Conservation (phyloP, 2,113 vertebrate genomes). For the Oxyura jamaicensis region DNA sequence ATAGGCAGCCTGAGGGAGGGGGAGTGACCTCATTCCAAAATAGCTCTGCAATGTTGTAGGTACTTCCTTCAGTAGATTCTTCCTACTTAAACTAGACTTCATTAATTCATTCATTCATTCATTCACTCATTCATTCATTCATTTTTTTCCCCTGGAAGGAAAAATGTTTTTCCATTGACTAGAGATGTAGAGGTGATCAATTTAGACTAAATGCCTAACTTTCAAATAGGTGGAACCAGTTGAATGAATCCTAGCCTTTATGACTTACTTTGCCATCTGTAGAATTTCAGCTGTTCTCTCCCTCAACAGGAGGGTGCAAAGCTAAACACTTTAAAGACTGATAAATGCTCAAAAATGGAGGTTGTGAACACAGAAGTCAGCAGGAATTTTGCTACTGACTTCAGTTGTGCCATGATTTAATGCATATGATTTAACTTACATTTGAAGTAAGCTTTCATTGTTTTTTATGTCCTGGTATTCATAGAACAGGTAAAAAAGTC, state of each 20-base stretch:
- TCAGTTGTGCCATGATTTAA: not conserved
- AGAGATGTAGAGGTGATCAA: not conserved
- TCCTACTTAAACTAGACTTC: not conserved
- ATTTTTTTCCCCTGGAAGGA: not conserved
- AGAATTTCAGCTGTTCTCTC: not conserved
- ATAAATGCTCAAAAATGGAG: not conserved
- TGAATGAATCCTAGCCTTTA: not conserved
- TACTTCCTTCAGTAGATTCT: not conserved
- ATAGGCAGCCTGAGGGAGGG: not conserved
- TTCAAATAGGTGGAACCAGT: not conserved
- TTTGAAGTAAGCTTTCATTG: not conserved
- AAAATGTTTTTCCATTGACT: not conserved
- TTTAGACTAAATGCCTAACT: not conserved
- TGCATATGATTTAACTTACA: not conserved
- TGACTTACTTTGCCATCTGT: not conserved
- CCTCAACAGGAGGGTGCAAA: not conserved
- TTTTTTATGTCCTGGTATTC: not conserved
- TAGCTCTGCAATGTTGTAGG: not conserved
- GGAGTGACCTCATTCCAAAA: not conserved
- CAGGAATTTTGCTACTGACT: not conserved
- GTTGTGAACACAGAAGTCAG: not conserved
- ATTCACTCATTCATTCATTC: no score
- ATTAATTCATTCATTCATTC: not conserved
- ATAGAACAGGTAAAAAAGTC: not conserved
- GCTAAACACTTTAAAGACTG: not conserved